Conservation (phyloP, 1,140 invertebrate species). For the Scylla paramamosain region DNA sequence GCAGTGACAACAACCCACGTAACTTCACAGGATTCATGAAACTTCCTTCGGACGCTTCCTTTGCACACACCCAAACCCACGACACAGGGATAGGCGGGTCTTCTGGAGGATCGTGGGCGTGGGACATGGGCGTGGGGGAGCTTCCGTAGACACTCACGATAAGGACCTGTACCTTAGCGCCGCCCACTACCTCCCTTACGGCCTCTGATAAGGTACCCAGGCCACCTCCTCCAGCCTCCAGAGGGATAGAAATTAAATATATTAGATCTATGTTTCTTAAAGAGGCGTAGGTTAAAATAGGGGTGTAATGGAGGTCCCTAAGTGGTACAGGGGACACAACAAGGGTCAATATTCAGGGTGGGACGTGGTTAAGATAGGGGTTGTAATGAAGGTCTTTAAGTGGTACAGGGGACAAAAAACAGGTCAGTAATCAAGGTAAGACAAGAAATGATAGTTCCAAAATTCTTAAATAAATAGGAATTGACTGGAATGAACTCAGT, state of each 20-base stretch:
- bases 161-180: not conserved
- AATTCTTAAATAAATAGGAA: too few species aligned
- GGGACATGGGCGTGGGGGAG: not conserved
- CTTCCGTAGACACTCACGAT: conserved; percentile 29
- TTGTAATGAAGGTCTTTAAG: too few species aligned
- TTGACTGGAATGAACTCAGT: too few species aligned
- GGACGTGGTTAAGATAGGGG: too few species aligned
- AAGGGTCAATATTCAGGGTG: too few species aligned
- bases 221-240: not conserved
- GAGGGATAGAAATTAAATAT: not conserved
- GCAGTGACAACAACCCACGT: not conserved
- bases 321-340: too few species aligned
- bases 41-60: not conserved
- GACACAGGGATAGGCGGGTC: not conserved
- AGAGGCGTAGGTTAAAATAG: too few species aligned
- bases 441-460: too few species aligned
- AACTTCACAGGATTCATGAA: conserved; percentile 40
- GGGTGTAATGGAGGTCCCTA: too few species aligned
- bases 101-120: not conserved
- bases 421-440: too few species aligned
- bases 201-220: conserved; percentile 8
- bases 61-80: conserved; percentile 36
- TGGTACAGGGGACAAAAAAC: too few species aligned
- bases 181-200: conserved; percentile 5
- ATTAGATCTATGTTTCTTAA: too few species aligned